A percentile compares a stretch with the other conserved stretches of the same genome.
Conservation (phyloP, 1,140 invertebrate species). For the Tetramorium alpestre region DNA sequence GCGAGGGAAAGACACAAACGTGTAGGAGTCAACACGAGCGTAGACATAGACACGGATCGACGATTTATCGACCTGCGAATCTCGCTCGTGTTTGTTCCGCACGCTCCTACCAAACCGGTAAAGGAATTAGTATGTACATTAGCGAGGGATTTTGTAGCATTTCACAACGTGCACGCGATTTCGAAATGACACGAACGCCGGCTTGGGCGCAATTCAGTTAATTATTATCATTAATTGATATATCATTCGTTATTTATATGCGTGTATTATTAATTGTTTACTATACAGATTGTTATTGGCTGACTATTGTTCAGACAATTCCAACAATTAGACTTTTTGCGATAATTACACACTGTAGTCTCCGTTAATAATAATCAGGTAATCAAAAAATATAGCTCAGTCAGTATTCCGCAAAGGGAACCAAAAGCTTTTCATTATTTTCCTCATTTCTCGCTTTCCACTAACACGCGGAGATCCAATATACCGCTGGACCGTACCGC, state of each 20-base stretch:
- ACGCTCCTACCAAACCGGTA: neutral
- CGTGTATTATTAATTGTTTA: neutral
- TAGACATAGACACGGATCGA: neutral
- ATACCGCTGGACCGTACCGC: neutral
- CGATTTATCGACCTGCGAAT: slow-evolving; percentile 29
- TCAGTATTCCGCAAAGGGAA: neutral
- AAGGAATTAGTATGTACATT: slow-evolving; percentile 23
- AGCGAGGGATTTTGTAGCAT: neutral
- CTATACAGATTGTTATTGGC: neutral
- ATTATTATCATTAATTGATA: neutral
- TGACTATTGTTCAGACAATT: neutral
- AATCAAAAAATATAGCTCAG: neutral
- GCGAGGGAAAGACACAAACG: neutral
- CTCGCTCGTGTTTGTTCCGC: neutral
- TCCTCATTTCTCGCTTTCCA: neutral
- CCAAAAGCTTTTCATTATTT: neutral
- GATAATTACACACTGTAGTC: neutral
- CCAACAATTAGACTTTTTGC: neutral
- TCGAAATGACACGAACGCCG: neutral
- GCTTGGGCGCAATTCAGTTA: neutral
- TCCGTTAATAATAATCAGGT: neutral
- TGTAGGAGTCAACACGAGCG: neutral
- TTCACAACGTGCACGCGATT: neutral
- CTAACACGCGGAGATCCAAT: neutral
- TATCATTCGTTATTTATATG: neutral